Conservation (phyloP, 2,797 vertebrate species). For the Yasuhikotakia modesta region DNA sequence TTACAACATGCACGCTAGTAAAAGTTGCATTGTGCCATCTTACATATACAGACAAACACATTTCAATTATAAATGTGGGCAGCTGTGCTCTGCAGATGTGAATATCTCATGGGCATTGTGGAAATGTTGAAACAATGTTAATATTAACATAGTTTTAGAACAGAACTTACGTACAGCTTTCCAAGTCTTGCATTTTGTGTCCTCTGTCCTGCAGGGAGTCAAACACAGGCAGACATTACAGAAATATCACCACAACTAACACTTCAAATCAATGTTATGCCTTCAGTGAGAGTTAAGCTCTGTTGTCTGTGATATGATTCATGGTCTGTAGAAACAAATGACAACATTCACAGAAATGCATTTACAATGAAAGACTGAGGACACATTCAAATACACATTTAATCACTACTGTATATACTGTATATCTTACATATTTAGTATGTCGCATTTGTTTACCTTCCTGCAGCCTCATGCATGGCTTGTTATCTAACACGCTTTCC, state of each 20-base stretch:
- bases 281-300: neutral
- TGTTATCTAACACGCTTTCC: neutral
- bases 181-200: neutral
- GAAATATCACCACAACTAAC: slow-evolving; percentile 12
- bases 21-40: slow-evolving; percentile 14
- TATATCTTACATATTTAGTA: neutral
- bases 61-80: slow-evolving; percentile 42
- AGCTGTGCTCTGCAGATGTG: slow-evolving; percentile 29
- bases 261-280: neutral
- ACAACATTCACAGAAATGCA: neutral
- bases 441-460: neutral
- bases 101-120: neutral
- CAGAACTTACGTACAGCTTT: no score
- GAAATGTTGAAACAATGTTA: neutral
- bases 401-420: no score
- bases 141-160: no score
- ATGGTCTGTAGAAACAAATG: neutral
- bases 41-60: slow-evolving; percentile 15
- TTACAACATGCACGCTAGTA: neutral
- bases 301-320: neutral
- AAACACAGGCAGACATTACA: slow-evolving; percentile 27
- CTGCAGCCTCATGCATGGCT: neutral
- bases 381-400: neutral
- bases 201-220: neutral
- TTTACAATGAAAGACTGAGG: neutral